Evolutionary conservation across 2,888 invertebrate species (phyloP), one percentile per base, ranked within the genome.

Genomic region (Platypus cylindrus): DNA sequence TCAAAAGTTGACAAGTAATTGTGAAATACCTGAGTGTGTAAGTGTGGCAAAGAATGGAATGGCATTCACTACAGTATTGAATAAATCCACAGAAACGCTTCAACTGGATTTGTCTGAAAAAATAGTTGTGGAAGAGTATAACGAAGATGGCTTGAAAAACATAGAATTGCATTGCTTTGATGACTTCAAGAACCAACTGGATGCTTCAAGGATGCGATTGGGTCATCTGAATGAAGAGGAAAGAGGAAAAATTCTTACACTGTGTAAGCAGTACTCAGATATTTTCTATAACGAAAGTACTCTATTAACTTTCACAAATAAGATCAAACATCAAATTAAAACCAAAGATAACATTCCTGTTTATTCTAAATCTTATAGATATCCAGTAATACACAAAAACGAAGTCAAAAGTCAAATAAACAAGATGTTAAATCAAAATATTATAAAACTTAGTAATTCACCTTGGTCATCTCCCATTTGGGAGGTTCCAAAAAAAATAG

Each of bases 371-470:
- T 37, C 38, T 3, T 52, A 52, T 40, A 30, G 50, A 17, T 51
- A 43, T 26, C 52, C 48, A 5, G 38, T 50, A 37, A 33, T 45
- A 15, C 49, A 49, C 29, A 50, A 51, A 40, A 28, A 40, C 11
- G 51, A 53, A 41, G 47, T 53, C 5, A 30, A 49, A 5, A 40
- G 32, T 12, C 49, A 53, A 45, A 48, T 53, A 12, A 7, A 37
- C 2, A 44, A 50, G 40, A 49, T 16, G 38, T 23, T 43, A 14
- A n/a, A 35, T 9, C 37, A 52, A 42, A 36, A 43, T n/a, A 50
- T 53, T 4, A 25, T 25, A 8, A 9, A 4, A 25, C 7, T 11
- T 4, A 11, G 11, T 8, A 4, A 11, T 25, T 25, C 25, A 5
- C 25, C 11, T 4, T n/a, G 12, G 11, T 11, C 9, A 5, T 11